Conservation (phyloP, 1,140 invertebrate species). For the Camponotus floridanus region DNA sequence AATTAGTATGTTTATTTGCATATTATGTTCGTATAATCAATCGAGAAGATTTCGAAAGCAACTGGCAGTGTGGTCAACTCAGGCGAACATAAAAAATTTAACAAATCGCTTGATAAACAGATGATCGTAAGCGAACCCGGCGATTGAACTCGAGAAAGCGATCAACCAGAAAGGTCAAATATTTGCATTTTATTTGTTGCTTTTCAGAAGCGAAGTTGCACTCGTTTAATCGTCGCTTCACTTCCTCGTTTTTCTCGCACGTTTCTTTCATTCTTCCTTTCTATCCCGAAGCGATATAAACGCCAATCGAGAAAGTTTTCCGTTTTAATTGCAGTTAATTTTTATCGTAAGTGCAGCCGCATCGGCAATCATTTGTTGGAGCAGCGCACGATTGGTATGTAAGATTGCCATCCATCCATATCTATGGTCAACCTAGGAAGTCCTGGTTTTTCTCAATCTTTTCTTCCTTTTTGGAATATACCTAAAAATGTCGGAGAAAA, state of each 20-base stretch:
- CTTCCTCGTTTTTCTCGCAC: constrained; percentile 27
- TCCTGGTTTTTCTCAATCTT: constrained; percentile 39
- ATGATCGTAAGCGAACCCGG: constrained; percentile 2
- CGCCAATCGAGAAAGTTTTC: constrained; percentile 62
- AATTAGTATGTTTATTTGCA: constrained; percentile 17
- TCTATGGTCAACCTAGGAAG: constrained; percentile 70
- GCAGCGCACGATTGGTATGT: constrained; percentile 21
- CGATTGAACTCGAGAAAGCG: constrained; percentile 54
- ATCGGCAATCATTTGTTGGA: constrained; percentile 57
- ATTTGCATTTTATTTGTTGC: constrained; percentile 60
- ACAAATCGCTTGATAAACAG: not conserved
- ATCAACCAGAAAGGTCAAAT: constrained; percentile 39
- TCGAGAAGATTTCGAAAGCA: constrained; percentile 48
- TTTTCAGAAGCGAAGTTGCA: not conserved
- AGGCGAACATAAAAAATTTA: constrained; percentile 21
- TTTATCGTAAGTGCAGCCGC: constrained; percentile 7
- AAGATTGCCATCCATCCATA: constrained; percentile 13
- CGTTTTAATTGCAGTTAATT: constrained; percentile 65
- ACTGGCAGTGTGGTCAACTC: not conserved
- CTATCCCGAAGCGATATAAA: not conserved
- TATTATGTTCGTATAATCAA: constrained; percentile 30
- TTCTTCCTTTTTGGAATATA: constrained; percentile 10
- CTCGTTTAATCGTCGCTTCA: not conserved
- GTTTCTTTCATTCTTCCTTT: not conserved
- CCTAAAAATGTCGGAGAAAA: constrained; percentile 51